phyloP scores from a whole-genome alignment of 2,888 invertebrate species.

The Drosophila multiciliata region DNA sequence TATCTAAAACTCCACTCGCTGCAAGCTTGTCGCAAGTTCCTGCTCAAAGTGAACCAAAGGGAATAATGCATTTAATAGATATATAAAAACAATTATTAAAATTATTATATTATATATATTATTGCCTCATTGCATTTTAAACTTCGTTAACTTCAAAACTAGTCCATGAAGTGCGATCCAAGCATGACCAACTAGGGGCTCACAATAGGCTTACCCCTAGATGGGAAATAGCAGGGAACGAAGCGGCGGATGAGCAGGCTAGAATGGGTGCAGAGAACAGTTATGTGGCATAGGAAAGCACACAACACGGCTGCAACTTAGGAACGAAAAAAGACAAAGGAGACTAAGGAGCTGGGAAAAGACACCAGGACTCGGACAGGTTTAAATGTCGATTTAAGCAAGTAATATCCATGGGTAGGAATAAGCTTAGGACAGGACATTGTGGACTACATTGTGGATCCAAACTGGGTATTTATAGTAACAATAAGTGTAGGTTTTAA shows the following conservation, averaged over 20 bases:
- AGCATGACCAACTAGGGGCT: too few relatives aligned
- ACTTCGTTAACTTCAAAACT: too few relatives aligned
- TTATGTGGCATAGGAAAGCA: too few relatives aligned
- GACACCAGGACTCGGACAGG: too few relatives aligned
- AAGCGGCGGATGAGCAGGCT: too few relatives aligned
- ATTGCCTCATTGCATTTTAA: neutral
- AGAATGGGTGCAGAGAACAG: too few relatives aligned
- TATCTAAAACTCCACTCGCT: constrained; percentile 88
- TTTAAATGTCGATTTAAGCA: neutral
- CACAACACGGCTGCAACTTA: too few relatives aligned
- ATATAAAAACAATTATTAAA: neutral
- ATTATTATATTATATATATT: neutral
- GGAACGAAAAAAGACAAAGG: neutral
- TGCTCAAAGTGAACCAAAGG: constrained; percentile 43
- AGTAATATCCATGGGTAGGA: neutral
- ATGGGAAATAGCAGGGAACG: too few relatives aligned
- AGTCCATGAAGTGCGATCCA: too few relatives aligned
- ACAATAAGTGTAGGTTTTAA: neutral
- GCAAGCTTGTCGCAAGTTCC: constrained; percentile 88
- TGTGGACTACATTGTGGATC: neutral
- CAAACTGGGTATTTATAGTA: neutral
- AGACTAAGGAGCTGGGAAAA: too few relatives aligned
- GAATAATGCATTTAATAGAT: neutral
- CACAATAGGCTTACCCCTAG: too few relatives aligned
- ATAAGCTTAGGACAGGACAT: neutral